Base-by-base conservation (phyloP, 2,888 invertebrate species). In the Xylocampa areola region DNA sequence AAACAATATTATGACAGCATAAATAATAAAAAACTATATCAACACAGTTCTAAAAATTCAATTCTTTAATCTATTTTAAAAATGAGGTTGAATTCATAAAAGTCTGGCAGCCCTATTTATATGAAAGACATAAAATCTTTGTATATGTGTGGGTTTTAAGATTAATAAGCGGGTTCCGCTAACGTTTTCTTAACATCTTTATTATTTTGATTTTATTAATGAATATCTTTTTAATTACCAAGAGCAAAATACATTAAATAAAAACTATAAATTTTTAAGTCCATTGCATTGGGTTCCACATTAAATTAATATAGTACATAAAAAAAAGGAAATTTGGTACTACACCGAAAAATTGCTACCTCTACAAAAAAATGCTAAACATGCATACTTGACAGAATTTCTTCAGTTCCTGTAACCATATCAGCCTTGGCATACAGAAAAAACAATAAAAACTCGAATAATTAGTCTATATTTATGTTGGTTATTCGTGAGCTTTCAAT, bases 41-140 rank as follows among this genome's bases (percentile, higher is more conserved):
- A 52, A 54, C 33, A 32, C 27, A 21, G 33, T 53, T 68, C 25
- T 33, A 40, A 50, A 50, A 35, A 47, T 29, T 17, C 37, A 37
- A 50, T 33, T 62, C 33, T 45, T 27, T 16, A 47, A 19, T 63
- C 64, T 66, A 63, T 66, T 55, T 66, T 50, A 16, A 43, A 53
- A 73, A 57, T 53, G 44, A 70, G 59, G 58, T 37, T 43, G 43
- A 37, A 60, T 52, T 30, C 32, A 59, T 64, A 70, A 70, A 72
- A 57, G 7, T 55, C 13, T 54, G 76, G 55, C 68, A 73, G 19
- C 72, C 72, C 68, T 68, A 43, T 55, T 53, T 43, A 49, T 33
- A 21, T 10, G 19, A 30, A 19, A 68, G 37, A 47, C 29, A 52
- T 64, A 41, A 69, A 62, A 62, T 25, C 16, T 45, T 40, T 37